Conservation (phyloP, 2,797 vertebrate species). For the Stomatorhinus walkeri region DNA sequence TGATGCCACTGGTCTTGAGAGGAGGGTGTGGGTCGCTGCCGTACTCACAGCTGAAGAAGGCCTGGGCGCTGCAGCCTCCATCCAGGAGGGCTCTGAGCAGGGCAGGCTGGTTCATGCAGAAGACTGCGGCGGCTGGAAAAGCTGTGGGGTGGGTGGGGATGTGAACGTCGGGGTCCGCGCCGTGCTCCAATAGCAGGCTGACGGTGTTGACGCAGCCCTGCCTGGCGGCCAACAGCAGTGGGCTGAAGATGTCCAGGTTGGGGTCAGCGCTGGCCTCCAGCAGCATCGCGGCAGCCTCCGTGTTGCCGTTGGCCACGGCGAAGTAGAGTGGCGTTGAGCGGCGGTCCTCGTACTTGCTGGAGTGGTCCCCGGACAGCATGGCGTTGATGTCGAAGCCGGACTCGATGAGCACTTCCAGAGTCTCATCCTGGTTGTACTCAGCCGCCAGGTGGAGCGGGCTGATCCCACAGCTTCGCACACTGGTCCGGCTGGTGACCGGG, state of each 20-base stretch:
- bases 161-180: slow-evolving; percentile 74
- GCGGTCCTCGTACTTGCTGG: slow-evolving; percentile 78
- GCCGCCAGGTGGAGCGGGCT: slow-evolving; percentile 87
- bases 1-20: slow-evolving; percentile 33
- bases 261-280: slow-evolving; percentile 78
- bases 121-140: slow-evolving; percentile 86
- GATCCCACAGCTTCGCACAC: slow-evolving; percentile 74
- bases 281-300: slow-evolving; percentile 64
- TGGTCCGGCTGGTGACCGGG: slow-evolving; percentile 71
- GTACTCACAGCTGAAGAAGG: slow-evolving; percentile 78
- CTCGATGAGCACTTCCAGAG: slow-evolving; percentile 72
- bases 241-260: slow-evolving; percentile 76
- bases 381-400: slow-evolving; percentile 80
- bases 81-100: slow-evolving; percentile 86
- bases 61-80: slow-evolving; percentile 70
- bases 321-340: slow-evolving; percentile 81
- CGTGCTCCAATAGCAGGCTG: slow-evolving; percentile 73
- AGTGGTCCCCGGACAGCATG: slow-evolving; percentile 66
- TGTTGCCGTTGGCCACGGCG: slow-evolving; percentile 76
- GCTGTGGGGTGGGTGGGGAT: slow-evolving; percentile 77
- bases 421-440: slow-evolving; percentile 70
- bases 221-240: slow-evolving; percentile 80
- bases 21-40: slow-evolving; percentile 73
- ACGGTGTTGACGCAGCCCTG: slow-evolving; percentile 69
- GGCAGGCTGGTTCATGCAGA: slow-evolving; percentile 78